Conservation (phyloP, 1,140 invertebrate genomes). For the Manduca sexta region DNA sequence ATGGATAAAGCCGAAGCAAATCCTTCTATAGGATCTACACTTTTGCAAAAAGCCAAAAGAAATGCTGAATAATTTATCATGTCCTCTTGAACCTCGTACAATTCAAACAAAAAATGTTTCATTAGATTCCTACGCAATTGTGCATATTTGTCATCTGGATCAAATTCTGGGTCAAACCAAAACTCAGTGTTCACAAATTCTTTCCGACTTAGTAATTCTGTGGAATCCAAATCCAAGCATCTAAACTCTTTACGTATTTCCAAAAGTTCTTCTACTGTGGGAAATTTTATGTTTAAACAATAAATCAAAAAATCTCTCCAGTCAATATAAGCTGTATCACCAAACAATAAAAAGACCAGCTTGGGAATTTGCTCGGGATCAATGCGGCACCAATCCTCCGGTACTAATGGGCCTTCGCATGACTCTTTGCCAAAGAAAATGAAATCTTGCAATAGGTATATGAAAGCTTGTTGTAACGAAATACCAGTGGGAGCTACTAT, state of each 20-base stretch:
- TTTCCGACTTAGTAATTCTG: conserved; percentile 53
- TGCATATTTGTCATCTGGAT: conserved; percentile 29
- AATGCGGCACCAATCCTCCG: conserved; percentile 70
- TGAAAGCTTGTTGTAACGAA: conserved; percentile 65
- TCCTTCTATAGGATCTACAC: conserved; percentile 65
- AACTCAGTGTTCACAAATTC: conserved; percentile 58
- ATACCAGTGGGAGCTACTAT: conserved; percentile 72
- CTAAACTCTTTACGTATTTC: conserved; percentile 58
- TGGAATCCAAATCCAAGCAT: conserved; percentile 54
- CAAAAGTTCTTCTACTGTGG: conserved; percentile 70
- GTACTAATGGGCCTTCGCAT: conserved; percentile 59
- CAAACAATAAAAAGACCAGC: conserved; percentile 68
- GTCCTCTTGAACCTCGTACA: conserved; percentile 65
- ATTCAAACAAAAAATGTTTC: conserved; percentile 72
- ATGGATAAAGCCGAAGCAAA: conserved; percentile 74
- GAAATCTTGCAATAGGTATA: conserved; percentile 75
- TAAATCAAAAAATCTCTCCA: conserved; percentile 78
- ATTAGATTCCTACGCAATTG: conserved; percentile 50
- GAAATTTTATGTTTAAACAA: conserved; percentile 71
- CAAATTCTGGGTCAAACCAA: conserved; percentile 74
- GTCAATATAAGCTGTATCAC: conserved; percentile 67
- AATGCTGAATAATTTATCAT: conserved; percentile 75
- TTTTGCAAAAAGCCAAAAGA: conserved; percentile 76
- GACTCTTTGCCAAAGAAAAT: conserved; percentile 64
- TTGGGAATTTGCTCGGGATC: conserved; percentile 60